Base-by-base conservation (phyloP, 2,797 vertebrate genomes). In the Amblyopsis hoosieri region DNA sequence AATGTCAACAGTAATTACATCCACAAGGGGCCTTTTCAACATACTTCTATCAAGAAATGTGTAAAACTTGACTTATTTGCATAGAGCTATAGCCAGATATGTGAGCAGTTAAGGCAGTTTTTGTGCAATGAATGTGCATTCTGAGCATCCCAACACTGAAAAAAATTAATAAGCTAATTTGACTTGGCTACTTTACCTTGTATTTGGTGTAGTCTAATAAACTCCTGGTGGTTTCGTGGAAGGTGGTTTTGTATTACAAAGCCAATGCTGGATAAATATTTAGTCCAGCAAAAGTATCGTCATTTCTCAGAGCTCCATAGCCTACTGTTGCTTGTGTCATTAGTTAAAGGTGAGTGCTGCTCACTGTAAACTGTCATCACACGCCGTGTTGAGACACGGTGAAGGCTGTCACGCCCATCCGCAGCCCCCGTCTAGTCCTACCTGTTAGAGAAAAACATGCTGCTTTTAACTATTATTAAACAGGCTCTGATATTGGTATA, bases 341-440 rank as follows among this genome's bases (percentile, higher is more conserved):
- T 82, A 84, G 85, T 78, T 85, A 83, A 72, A 62, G 68, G 47
- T 67, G 76, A 78, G 60, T 57, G 81, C 68, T 57, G 73, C 75
- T 71, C 84, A 63, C 84, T 80, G 23, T 23, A 82, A 82, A 52
- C 50, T 45, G 12, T 68, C 31, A 47, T 7, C 55, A 59, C 75
- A 63, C n/a, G 62, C 72, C 83, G 81, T 85, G 86, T 85, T 74
- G 67, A 83, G 89, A 90, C 82, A 83, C 17, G 82, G 87, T 83
- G 85, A 83, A 66, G 60, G 52, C 47, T 49, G 47, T 61, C 75
- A 74, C 66, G 60, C 67, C 69, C 64, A 62, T 62, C 47, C 51
- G 19, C 56, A n/a, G 29, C 31, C 51, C 84, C 83, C 83, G 70
- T 23, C 23, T 23, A 23, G 23, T 23, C 85, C 85, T 80, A 89